Evolutionary conservation across 2,888 invertebrate species (phyloP), one percentile per base, ranked within the genome.

Genomic region (Chrysotoxum bicinctum): DNA sequence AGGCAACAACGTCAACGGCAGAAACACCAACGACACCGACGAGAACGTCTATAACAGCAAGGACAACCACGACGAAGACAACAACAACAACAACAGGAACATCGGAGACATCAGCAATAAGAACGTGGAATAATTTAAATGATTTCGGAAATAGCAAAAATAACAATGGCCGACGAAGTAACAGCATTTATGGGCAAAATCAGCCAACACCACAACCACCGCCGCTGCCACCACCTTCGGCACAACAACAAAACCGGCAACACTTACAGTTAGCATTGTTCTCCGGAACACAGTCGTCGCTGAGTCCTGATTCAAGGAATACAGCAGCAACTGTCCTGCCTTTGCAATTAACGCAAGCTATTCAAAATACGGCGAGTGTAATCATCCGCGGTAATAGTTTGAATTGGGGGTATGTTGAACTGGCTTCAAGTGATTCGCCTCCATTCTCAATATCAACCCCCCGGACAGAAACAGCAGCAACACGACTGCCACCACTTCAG

Each of bases 1-100:
- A 82, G 82, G 72, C 72, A 77, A 77, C 87, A 85, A 79, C 88
- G 79, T 87, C 88, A 87, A 69, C 80, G 75, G 72, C 89, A 37
- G 12, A 23, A 54, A 60, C 50, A 26, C 58, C 68, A 60, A 40
- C 64, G 35, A 54, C 87, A 58, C 83, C 78, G 79, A 87, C 87
- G 76, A 56, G 6, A 0, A 26, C 62, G 30, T 14, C 60, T n/a
- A 40, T 23, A 56, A 23, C 30, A 32, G 48, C 70, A 21, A 19
- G 54, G 43, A 21, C 64, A 26, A 75, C 66, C 8, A 43, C 83
- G 10, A 48, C 60, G 52, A 37, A 78, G 35, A 62, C 70, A 83
- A 76, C 54, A 56, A 56, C 58, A 74, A 79, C 68, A 75, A 10
- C 23, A 40, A 26, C 16, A 26, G 43, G 10, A 40, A 56, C 64